Evolutionary conservation across 1,140 invertebrate species (phyloP), one percentile per base, ranked within the genome.

Genomic region (Nasonia giraulti): DNA sequence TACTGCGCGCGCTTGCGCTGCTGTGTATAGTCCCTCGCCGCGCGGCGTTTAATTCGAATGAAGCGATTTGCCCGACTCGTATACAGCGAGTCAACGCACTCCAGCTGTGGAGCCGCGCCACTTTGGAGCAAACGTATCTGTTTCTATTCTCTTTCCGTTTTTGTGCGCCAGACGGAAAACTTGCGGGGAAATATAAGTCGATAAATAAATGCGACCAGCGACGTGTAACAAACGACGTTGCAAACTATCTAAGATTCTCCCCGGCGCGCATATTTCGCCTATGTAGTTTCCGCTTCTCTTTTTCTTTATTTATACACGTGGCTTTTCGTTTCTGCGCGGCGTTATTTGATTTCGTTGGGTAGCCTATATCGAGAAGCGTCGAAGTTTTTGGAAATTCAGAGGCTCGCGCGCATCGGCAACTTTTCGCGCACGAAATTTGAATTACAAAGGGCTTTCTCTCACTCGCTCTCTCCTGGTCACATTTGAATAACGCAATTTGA

Each of bases 401-500:
- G 83, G 31, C n/a, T n/a, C 40, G 33, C n/a, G 8, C n/a, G 75
- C 75, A 78, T 83, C 75, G 75, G 55, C 62, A 84, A 71, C 44
- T 78, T 84, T 71, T 55, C 33, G 31, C 81, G 14, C 74, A 11
- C 11, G 2, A 20, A 71, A 85, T 85, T 82, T 85, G 62, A 82
- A 85, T 85, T 71, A 73, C 84, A 82, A 85, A 82, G 74, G 66
- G 47, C n/a, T 27, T 2, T 62, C 14, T 27, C 27, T 27, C 71
- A 4, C 12, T 27, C 4, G 47, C 33, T 27, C 27, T 27, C 37
- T 27, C 27, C 27, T 27, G 84, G 14, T 27, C 66, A 73, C 80
- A 85, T 85, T 85, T 73, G 73, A 85, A 85, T 78, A 71, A 85
- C 74, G 66, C 47, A 37, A 82, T 85, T 85, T 85, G 84, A 85